Percentiles rank a stretch among this genome's conserved stretches.
Conservation (phyloP, 2,113 vertebrate species). For the chimpanzee (Pan troglodytes) region NHGRI_mPanTro3-v2.1_pri NC_072410.2:71719001-71719500, state of each 20-base stretch:
- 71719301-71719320: not conserved
- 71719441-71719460: not conserved
- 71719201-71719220: not conserved
- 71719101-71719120: not conserved
- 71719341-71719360: not conserved
- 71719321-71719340: not conserved
- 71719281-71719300: not conserved
- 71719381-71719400: not conserved
- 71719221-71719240: not conserved
- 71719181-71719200: not conserved
- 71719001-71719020: not conserved
- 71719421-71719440: not conserved
- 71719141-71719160: not conserved
- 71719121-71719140: not conserved
- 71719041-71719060: conserved; percentile 48
- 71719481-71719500: not conserved
- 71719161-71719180: not conserved
- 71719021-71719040: conserved; percentile 25
- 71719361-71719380: not conserved
- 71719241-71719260: not conserved
- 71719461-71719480: not conserved
- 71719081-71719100: conserved; percentile 26
- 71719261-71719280: not conserved
- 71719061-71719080: conserved; percentile 39
- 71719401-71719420: not conserved